A percentile compares a stretch with the other conserved stretches of the same genome.
Evolutionary conservation across 2,797 vertebrate species (phyloP).

Genomic region (Pyrocephalus nanus): DNA sequence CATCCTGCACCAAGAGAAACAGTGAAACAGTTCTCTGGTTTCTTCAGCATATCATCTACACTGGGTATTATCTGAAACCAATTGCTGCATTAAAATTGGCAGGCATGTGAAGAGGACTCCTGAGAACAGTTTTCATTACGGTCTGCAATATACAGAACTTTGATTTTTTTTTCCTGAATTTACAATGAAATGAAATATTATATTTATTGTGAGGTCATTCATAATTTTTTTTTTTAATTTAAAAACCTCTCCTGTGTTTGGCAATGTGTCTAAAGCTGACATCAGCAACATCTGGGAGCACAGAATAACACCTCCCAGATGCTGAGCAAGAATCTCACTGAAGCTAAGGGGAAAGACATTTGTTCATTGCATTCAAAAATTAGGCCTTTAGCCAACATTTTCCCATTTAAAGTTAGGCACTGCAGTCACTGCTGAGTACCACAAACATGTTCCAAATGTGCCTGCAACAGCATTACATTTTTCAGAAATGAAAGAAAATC

Average conservation of each 20-base stretch:
- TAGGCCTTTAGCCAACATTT: conserved; percentile 20
- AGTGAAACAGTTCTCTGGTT: not conserved
- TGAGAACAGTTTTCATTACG: not conserved
- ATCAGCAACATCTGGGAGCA: conserved; percentile 29
- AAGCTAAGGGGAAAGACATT: not conserved
- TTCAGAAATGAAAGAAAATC: conserved; percentile 3
- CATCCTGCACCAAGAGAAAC: not conserved
- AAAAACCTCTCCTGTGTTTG: not conserved
- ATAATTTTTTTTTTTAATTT: not conserved
- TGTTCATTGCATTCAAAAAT: not conserved
- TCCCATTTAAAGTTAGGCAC: conserved; percentile 16
- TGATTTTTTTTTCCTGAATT: not conserved
- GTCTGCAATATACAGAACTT: not conserved
- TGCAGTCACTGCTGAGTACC: not conserved
- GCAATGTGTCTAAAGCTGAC: not conserved
- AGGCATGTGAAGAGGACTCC: conserved; percentile 6
- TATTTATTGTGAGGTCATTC: conserved; percentile 1
- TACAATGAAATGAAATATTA: not conserved
- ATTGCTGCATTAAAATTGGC: conserved; percentile 15
- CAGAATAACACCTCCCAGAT: conserved; percentile 9
- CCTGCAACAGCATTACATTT: conserved; percentile 6
- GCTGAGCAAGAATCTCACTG: conserved; percentile 19
- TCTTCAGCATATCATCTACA: not conserved
- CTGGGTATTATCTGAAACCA: not conserved
- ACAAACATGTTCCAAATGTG: conserved; percentile 6